Conservation (phyloP, 2,888 invertebrate genomes). For the Actias luna region DNA sequence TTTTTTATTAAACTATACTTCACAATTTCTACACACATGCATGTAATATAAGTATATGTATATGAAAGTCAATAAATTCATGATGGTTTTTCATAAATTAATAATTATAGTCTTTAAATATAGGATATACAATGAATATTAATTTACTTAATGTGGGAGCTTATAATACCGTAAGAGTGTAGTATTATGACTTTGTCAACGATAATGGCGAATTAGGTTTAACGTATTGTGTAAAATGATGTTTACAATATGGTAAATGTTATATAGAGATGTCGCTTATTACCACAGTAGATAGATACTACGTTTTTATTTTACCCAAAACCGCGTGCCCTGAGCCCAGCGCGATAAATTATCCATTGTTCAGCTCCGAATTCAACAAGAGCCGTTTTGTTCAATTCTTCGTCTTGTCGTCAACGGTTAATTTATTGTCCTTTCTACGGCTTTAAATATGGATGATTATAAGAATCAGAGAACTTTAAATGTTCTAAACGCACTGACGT, state of each 20-base stretch:
- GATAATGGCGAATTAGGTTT: slow-evolving; percentile 29
- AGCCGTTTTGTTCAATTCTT: slow-evolving; percentile 80
- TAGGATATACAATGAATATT: background rate
- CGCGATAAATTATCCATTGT: slow-evolving; percentile 80
- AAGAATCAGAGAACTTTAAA: slow-evolving; percentile 61
- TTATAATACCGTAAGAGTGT: too few relatives aligned
- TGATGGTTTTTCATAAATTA: background rate
- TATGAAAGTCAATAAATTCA: too few relatives aligned
- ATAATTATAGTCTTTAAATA: background rate
- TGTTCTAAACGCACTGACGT: slow-evolving; percentile 58
- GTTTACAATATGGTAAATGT: slow-evolving; percentile 28
- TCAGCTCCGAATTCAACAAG: slow-evolving; percentile 70
- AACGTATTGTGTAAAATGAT: slow-evolving; percentile 22
- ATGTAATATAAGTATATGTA: too few relatives aligned
- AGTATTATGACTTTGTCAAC: slow-evolving; percentile 16
- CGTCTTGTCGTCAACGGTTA: slow-evolving; percentile 76
- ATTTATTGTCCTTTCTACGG: slow-evolving; percentile 73
- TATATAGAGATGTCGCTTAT: slow-evolving; percentile 33
- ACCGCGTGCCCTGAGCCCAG: slow-evolving; percentile 53
- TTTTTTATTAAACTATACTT: background rate
- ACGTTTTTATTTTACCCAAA: slow-evolving; percentile 59
- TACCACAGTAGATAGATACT: slow-evolving; percentile 43
- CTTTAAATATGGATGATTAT: slow-evolving; percentile 76
- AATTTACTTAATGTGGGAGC: too few relatives aligned
- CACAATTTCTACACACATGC: background rate